phyloP scores from a whole-genome alignment of 2,797 vertebrate species.

The Pseudocheirus occidentalis region DNA sequence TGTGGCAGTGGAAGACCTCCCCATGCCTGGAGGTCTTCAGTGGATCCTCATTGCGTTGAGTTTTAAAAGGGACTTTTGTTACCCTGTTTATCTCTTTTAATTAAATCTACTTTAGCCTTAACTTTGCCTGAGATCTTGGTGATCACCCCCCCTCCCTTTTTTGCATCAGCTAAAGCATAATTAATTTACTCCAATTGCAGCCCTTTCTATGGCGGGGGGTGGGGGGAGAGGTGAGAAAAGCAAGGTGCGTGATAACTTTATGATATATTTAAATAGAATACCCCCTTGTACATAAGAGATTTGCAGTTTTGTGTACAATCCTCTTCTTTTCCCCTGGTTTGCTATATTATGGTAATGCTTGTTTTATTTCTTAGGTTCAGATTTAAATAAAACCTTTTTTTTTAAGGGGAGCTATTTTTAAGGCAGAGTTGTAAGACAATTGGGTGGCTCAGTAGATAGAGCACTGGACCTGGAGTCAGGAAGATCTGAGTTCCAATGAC shows the following conservation, averaged over 20 bases:
- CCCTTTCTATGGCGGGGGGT: not conserved
- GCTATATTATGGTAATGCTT: not conserved
- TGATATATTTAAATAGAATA: not conserved
- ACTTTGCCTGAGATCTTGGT: not conserved
- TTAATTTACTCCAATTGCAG: not conserved
- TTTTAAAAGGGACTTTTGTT: not conserved
- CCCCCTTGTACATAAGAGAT: not conserved
- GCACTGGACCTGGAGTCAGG: not conserved
- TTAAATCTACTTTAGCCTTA: not conserved
- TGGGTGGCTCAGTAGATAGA: not conserved
- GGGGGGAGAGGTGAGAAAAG: too few species aligned
- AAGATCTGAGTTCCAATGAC: not conserved
- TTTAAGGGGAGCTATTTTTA: not conserved
- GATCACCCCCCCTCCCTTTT: too few species aligned
- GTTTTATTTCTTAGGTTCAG: not conserved
- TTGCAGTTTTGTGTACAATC: not conserved
- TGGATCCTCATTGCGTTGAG: too few species aligned
- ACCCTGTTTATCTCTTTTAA: not conserved
- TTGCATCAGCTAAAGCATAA: not conserved
- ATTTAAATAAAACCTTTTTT: not conserved
- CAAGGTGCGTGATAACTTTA: not conserved
- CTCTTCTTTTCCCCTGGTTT: not conserved
- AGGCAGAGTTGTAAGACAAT: not conserved
- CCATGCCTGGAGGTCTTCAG: too few species aligned
- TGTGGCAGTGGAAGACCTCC: not conserved